Conservation (phyloP, 2,797 vertebrate genomes). For the Takifugu ocellatus region DNA sequence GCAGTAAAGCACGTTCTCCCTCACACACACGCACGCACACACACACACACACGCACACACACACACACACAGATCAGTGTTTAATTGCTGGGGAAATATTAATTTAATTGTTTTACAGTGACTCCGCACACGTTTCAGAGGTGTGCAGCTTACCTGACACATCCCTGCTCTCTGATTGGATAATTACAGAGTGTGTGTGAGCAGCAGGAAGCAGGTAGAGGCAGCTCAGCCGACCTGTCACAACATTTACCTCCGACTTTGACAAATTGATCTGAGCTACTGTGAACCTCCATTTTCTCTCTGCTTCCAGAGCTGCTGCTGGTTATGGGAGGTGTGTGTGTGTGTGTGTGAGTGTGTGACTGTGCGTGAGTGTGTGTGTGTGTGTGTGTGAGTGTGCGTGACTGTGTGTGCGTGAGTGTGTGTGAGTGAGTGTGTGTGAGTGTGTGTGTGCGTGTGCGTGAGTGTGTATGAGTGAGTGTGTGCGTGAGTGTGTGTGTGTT, state of each 20-base stretch:
- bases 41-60: slow-evolving; percentile 17
- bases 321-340: background rate
- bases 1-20: no score
- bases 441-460: background rate
- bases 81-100: slow-evolving; percentile 51
- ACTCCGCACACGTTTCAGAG: slow-evolving; percentile 1
- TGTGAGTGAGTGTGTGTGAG: background rate
- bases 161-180: slow-evolving; percentile 16
- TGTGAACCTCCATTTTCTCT: slow-evolving; percentile 20
- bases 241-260: slow-evolving; percentile 55
- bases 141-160: slow-evolving; percentile 40
- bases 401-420: background rate
- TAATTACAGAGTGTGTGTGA: slow-evolving; percentile 18
- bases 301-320: background rate
- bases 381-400: slow-evolving; percentile 4
- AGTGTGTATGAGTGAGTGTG: background rate
- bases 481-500: no score
- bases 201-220: slow-evolving; percentile 42
- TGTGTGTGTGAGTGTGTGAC: no score
- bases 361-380: slow-evolving; percentile 3
- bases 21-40: slow-evolving; percentile 3
- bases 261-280: slow-evolving; percentile 57
- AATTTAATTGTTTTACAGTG: slow-evolving; percentile 51
- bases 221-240: slow-evolving; percentile 51
- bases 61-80: slow-evolving; percentile 4